phyloP scores from a whole-genome alignment of 2,113 vertebrate genomes.

The Hippolais icterina region DNA sequence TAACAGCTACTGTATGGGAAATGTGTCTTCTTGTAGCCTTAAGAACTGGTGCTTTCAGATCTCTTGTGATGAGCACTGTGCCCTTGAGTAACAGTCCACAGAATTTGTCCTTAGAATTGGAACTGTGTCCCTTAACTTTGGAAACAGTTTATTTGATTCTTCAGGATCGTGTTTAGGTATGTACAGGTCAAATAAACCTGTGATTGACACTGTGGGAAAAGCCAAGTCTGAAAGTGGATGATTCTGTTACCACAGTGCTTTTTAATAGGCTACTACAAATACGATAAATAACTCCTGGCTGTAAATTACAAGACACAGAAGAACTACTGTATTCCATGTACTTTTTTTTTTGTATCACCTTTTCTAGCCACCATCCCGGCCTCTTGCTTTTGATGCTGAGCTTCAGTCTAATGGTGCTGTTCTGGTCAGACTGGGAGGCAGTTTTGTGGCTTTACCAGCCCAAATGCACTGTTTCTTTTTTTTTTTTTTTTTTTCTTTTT shows the following conservation, averaged over 20 bases:
- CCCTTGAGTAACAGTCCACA: background rate
- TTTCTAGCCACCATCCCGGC: background rate
- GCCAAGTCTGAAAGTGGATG: background rate
- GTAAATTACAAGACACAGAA: conserved; percentile 3
- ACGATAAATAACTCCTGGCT: background rate
- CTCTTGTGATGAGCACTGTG: background rate
- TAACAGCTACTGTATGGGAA: conserved; percentile 15
- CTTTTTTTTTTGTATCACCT: background rate
- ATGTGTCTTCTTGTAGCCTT: background rate
- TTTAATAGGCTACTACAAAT: background rate
- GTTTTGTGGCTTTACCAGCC: background rate
- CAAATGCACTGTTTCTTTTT: background rate
- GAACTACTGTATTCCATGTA: conserved; percentile 50
- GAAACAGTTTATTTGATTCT: background rate
- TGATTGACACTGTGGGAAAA: background rate
- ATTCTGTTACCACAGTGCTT: background rate
- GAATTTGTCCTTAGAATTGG: background rate
- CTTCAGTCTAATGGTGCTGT: fast-evolving
- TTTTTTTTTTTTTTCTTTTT: background rate
- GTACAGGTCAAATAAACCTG: background rate
- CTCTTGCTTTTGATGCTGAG: background rate
- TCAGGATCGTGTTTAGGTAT: background rate
- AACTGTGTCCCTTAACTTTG: background rate
- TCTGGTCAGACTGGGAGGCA: background rate
- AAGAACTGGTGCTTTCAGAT: background rate